A percentile compares a stretch with the other conserved stretches of the same genome.
Evolutionary conservation across 2,888 invertebrate species (phyloP).

Genomic region (Tiliacea aurago): DNA sequence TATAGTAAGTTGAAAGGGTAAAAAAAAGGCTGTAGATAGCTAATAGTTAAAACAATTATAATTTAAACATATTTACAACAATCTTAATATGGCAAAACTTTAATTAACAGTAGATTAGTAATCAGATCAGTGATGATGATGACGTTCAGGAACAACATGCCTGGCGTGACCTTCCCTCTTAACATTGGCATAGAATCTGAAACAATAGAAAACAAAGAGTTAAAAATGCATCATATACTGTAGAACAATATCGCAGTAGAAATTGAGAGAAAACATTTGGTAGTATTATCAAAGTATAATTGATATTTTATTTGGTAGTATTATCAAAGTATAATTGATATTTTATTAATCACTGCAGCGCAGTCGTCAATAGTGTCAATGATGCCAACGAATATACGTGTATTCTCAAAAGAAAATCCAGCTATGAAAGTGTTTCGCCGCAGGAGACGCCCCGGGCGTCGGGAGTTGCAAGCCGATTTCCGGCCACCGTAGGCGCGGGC

Average conservation of each 20-base stretch:
- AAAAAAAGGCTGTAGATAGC: not conserved
- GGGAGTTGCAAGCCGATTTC: no score
- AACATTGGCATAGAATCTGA: constrained; percentile 63
- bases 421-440: no score
- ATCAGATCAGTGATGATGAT: constrained; percentile 55
- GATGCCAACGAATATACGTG: not conserved
- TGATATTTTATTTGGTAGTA: no score
- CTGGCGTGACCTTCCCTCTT: constrained; percentile 63
- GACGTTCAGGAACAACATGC: constrained; percentile 65
- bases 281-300: no score
- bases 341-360: not conserved
- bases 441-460: no score
- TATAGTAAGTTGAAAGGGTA: not conserved
- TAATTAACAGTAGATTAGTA: constrained; percentile 37
- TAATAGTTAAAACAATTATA: constrained; percentile 8
- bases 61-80: constrained; percentile 5
- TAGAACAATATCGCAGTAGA: not conserved
- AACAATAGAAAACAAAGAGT: not conserved
- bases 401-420: not conserved
- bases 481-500: no score
- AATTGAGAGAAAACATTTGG: no score
- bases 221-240: not conserved
- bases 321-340: not conserved
- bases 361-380: no score
- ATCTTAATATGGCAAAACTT: constrained; percentile 8